Evolutionary conservation across 30 jellyfish, hydroid and myxozoan species (phyloP).

Genomic region (Catostylus mosaicus): DNA sequence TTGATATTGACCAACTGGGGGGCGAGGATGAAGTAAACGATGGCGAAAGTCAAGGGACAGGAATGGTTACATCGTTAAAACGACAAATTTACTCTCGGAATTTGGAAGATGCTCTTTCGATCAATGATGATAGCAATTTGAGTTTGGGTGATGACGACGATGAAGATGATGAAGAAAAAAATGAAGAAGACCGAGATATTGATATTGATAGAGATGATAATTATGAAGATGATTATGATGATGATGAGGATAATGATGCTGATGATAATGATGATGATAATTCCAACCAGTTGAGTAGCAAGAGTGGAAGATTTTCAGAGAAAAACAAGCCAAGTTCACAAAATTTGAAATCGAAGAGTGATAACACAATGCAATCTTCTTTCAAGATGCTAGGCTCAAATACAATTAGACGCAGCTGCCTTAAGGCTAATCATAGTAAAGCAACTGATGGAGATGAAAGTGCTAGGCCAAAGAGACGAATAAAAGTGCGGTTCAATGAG

Average conservation of each 20-base stretch:
- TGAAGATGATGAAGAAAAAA: not conserved
- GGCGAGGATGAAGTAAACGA: constrained; percentile 2
- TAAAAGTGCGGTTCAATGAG: constrained; percentile 5
- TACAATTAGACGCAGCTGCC: not conserved
- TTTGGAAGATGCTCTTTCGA: constrained; percentile 45
- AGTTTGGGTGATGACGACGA: not conserved
- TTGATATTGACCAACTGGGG: constrained; percentile 29
- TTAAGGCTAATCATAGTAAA: not conserved
- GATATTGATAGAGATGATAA: not conserved
- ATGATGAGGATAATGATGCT: not conserved
- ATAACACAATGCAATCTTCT: too few species aligned
- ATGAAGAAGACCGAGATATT: not conserved
- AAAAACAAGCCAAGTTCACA: not conserved
- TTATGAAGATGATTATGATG: not conserved
- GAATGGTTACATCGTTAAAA: constrained; percentile 19
- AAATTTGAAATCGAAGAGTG: too few species aligned
- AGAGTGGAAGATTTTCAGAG: not conserved
- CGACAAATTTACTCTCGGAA: constrained; percentile 14
- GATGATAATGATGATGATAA: not conserved
- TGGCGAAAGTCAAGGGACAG: not conserved
- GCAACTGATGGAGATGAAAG: constrained; percentile 6
- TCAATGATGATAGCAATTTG: constrained; percentile 2
- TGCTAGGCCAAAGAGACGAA: constrained; percentile 16
- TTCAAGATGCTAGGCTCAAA: too few species aligned
- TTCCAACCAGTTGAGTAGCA: too few species aligned